Evolutionary conservation across 2,888 invertebrate species (phyloP), one percentile per base, ranked within the genome.

Genomic region (Malachius bipustulatus): DNA sequence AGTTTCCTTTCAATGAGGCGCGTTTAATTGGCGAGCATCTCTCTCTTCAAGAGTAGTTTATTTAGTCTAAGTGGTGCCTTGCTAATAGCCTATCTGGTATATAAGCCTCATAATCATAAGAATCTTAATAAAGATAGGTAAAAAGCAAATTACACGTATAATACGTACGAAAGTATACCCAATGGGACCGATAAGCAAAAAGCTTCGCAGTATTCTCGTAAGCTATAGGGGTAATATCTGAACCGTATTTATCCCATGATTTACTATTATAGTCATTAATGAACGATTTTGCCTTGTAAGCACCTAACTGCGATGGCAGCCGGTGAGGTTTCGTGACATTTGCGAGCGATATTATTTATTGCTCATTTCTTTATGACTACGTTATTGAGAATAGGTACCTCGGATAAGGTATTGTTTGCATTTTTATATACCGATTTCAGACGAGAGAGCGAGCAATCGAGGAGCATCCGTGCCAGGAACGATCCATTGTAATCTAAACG

Each of bases 291-390:
- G 46, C 46, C 35, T 37, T 40, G 43, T 44, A 46, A 47, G 45
- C 43, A 43, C 42, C 43, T 40, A 39, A 38, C 39, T 38, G 42
- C 38, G 43, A 47, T 47, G 41, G 45, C 43, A 45, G 44, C 40
- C 48, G 47, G 47, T 47, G 40, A 47, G 44, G 45, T 37, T 42
- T 42, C 43, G 32, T 49, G 49, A 49, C 49, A 49, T 49, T 49
- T 49, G 49, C 44, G 47, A 50, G 48, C 47, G 28, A 39, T 45
- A 47, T 52, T 51, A 52, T 52, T 52, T 52, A 52, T 50, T 48
- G 32, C 48, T 39, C 37, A 44, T 49, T 45, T 42, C 49, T 50
- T 49, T 49, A 49, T 40, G 48, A 45, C 37, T 42, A 19, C 42
- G 42, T 43, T 44, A 47, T 45, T 44, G 45, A 43, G 44, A 46